Evolutionary conservation across 2,797 vertebrate species (phyloP), one percentile per base, ranked within the genome.

Genomic region (Chrosomus eos): DNA sequence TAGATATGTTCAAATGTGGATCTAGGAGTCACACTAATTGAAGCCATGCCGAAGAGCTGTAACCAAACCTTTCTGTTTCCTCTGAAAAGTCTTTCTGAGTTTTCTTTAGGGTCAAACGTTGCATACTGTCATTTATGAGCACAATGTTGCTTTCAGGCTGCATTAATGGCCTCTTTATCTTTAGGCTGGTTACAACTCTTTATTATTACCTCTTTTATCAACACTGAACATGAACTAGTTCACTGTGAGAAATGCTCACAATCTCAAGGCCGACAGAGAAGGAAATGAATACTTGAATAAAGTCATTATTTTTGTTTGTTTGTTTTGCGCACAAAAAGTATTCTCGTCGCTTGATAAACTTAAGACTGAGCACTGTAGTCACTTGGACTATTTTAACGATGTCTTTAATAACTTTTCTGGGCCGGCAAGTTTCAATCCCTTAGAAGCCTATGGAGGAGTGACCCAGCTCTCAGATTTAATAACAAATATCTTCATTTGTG

Each of bases 41-140:
- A 74, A 82, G 58, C 81, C 81, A 82, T 74, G 71, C 21, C 13
- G 5, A 82, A 82, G 21, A 64, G 36, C 21, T 73, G 70, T 62
- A 74, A 82, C 81, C 58, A 7, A 62, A 82, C 26, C 55, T 62
- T 73, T n/a, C 51, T 31, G 68, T 67, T 80, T 66, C 40, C 60
- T 67, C 48, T 66, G 33, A 38, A 10, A 18, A 80, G 26, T 18
- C 38, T 23, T 60, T 78, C 26, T n/a, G 83, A 81, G 64, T 62
- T 43, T 51, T 43, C 9, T 7, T 43, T 19, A 26, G 70, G 84
- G 71, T 76, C 26, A 68, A 40, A 58, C 16, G 16, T 16, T 78
- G 43, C 33, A 55, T 43, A 3, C 77, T 66, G 83, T 84, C 75
- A 71, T 45, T 60, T 77, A 84, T 53, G 53, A 40, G 38, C 64